phyloP scores from a whole-genome alignment of 2,888 invertebrate genomes.

The Chirona hameri region DNA sequence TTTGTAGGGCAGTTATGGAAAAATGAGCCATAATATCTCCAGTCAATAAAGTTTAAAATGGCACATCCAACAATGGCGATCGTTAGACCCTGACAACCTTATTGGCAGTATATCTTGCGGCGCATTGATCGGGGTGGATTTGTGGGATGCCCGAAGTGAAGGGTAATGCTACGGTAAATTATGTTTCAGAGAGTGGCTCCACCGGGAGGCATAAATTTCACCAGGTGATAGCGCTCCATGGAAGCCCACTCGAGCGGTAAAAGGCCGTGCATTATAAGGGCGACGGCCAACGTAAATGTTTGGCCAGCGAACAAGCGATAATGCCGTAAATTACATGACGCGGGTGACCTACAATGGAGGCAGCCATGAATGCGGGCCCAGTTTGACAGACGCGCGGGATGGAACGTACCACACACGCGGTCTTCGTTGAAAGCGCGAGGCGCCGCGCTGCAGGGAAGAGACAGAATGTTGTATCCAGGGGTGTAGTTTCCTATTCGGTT shows the following conservation, averaged over 20 bases:
- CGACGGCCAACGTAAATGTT: background rate
- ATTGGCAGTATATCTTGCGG: conserved; percentile 10
- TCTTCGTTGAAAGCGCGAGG: background rate
- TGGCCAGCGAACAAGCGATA: background rate
- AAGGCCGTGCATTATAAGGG: background rate
- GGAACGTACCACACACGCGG: background rate
- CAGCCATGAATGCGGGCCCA: background rate
- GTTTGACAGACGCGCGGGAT: background rate
- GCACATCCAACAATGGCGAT: conserved; percentile 26
- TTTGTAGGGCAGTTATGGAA: conserved; percentile 27
- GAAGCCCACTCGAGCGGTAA: background rate
- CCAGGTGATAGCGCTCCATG: background rate
- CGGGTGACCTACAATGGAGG: background rate
- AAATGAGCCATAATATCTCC: conserved; percentile 27
- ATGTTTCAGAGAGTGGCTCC: background rate
- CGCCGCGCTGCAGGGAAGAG: background rate
- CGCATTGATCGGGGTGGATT: background rate
- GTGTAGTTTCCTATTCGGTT: no score
- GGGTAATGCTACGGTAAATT: conserved; percentile 11
- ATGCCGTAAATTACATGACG: background rate
- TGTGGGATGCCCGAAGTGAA: background rate
- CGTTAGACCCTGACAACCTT: conserved; percentile 13
- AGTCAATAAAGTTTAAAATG: conserved; percentile 23
- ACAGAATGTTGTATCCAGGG: no score
- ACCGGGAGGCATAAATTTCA: background rate